These are phyloP conservation scores for Heterohyrax brucei DNA, from an alignment of 2,797 vertebrate species.

Conservation along the genomic window DNA sequence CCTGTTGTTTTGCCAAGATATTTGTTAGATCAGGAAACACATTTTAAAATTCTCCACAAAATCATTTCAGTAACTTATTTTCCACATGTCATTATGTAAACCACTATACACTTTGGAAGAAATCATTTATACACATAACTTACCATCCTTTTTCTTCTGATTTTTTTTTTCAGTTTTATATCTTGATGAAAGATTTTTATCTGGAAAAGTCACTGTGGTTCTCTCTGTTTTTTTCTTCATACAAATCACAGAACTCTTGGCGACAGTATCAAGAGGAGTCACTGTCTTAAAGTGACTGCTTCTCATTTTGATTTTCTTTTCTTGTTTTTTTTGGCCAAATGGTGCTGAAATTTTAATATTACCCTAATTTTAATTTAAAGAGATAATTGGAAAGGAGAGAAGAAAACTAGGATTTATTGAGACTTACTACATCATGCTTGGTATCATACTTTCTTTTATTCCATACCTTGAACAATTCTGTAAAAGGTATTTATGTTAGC, in stretches of 20 bases:
- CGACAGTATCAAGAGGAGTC: slow-evolving; percentile 15
- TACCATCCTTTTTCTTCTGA: slow-evolving; percentile 27
- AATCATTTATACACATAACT: slow-evolving; percentile 7
- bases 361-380: slow-evolving; percentile 64
- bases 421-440: background rate
- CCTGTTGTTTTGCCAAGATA: slow-evolving; percentile 80
- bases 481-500: background rate
- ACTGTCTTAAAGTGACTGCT: slow-evolving; percentile 18
- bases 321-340: slow-evolving; percentile 38
- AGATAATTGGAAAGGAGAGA: background rate
- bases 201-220: slow-evolving; percentile 41
- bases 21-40: slow-evolving; percentile 80
- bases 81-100: slow-evolving; percentile 40
- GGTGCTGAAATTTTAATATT: slow-evolving; percentile 7
- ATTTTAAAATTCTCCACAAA: slow-evolving; percentile 75
- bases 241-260: slow-evolving; percentile 55
- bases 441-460: slow-evolving; percentile 49
- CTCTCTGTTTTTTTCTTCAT: slow-evolving; percentile 40
- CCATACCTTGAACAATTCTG: slow-evolving; percentile 44
- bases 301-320: slow-evolving; percentile 27
- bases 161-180: background rate
- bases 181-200: slow-evolving; percentile 57
- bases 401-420: slow-evolving; percentile 57
- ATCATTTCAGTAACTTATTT: slow-evolving; percentile 65
- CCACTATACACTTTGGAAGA: slow-evolving; percentile 18